Conservation (phyloP, 2,797 vertebrate species). For the Typhlichthys subterraneus region DNA sequence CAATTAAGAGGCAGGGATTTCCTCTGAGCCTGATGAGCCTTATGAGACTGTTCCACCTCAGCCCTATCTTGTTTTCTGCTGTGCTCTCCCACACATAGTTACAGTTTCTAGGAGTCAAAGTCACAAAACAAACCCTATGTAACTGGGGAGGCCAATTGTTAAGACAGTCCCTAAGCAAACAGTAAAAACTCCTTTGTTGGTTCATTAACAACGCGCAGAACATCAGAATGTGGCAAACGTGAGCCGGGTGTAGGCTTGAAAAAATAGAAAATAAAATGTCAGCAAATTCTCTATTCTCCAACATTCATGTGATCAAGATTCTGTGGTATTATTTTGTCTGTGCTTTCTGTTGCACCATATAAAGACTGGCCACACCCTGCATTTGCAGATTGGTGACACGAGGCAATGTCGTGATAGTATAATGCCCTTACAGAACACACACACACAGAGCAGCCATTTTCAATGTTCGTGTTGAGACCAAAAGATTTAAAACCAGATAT, state of each 20-base stretch:
- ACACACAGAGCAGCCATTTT: slow-evolving; percentile 6
- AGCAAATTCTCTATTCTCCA: no score
- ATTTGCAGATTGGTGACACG: slow-evolving; percentile 21
- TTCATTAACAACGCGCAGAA: not conserved
- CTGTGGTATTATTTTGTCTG: not conserved
- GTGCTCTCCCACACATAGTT: slow-evolving; percentile 1
- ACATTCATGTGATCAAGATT: no score
- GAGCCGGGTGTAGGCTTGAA: no score
- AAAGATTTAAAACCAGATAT: slow-evolving; percentile 16
- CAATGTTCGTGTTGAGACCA: not conserved
- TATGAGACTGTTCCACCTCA: not conserved
- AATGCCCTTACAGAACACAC: slow-evolving; percentile 16
- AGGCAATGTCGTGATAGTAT: slow-evolving; percentile 30
- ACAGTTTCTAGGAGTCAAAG: slow-evolving; percentile 11
- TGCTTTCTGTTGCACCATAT: slow-evolving; percentile 31
- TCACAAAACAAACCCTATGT: slow-evolving; percentile 5
- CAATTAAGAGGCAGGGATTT: slow-evolving; percentile 35
- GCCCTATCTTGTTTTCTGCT: slow-evolving; percentile 9
- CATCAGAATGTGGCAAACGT: not conserved
- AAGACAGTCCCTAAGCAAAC: not conserved
- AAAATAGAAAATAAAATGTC: no score
- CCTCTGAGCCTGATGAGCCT: slow-evolving; percentile 11
- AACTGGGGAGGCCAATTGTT: slow-evolving; percentile 1
- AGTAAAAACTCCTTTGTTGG: not conserved
- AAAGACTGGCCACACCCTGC: slow-evolving; percentile 31